Evolutionary conservation across 23 tunicate species (phyloP).

Genomic region (Trididemnum nubilum): DNA sequence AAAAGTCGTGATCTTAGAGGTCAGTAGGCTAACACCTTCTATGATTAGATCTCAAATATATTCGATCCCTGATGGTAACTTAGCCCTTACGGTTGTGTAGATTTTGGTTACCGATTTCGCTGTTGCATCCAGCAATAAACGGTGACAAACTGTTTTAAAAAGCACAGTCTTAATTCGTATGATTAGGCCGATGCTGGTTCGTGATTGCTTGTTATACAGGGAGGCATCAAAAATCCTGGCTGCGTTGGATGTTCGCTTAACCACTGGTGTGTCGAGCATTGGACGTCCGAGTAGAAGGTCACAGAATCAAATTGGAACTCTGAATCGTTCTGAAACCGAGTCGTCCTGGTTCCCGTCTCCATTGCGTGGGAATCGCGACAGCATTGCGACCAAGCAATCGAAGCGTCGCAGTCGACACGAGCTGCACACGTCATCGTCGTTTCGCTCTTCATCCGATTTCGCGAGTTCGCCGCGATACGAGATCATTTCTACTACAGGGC

Average conservation of each 20-base stretch:
- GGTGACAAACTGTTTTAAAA: no score
- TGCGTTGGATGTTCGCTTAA: slow-evolving; percentile 46
- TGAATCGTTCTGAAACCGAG: slow-evolving; percentile 22
- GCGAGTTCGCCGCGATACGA: slow-evolving; percentile 33
- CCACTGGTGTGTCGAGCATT: slow-evolving; percentile 37
- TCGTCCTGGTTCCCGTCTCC: slow-evolving; percentile 49
- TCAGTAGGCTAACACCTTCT: no score
- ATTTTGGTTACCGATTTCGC: no score
- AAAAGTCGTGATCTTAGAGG: no score
- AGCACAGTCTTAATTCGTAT: no score
- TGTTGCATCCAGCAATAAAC: no score
- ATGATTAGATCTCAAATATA: no score
- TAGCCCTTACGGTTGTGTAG: no score
- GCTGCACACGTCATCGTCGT: slow-evolving; percentile 6
- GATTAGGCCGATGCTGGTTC: no score
- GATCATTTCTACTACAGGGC: slow-evolving; percentile 43
- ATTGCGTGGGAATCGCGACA: slow-evolving; percentile 32
- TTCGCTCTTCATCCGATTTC: slow-evolving; percentile 4
- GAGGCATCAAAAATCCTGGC: slow-evolving; percentile 59
- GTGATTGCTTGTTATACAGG: no score
- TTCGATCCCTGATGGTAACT: no score
- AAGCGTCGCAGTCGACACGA: slow-evolving; percentile 4
- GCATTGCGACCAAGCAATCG: slow-evolving; percentile 14
- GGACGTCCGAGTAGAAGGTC: not conserved
- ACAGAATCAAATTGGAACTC: not conserved